Conservation (phyloP, 2,888 invertebrate species). For the Dyspetes luteomarginatus region DNA sequence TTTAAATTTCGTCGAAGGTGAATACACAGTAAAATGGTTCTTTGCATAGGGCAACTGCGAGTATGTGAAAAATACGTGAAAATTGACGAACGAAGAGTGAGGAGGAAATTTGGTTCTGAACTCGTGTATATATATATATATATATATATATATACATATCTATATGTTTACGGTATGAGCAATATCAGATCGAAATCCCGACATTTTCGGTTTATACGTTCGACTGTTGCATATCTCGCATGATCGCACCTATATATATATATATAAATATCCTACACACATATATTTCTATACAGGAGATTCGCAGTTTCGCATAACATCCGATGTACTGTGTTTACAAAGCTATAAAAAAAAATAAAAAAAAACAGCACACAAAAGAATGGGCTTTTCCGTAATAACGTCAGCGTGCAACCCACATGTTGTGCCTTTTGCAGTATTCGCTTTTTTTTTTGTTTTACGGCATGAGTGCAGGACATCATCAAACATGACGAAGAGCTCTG, state of each 20-base stretch:
- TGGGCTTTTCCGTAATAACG: slow-evolving; percentile 19
- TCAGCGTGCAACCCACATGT: neutral
- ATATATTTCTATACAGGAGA: slow-evolving; percentile 2
- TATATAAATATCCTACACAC: neutral
- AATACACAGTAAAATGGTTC: too few species aligned
- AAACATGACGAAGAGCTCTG: slow-evolving; percentile 22
- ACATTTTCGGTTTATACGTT: slow-evolving; percentile 69
- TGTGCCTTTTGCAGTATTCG: slow-evolving; percentile 17
- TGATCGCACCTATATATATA: slow-evolving; percentile 17
- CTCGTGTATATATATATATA: neutral
- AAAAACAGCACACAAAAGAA: neutral
- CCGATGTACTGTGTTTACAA: slow-evolving; percentile 70
- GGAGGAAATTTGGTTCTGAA: slow-evolving; percentile 49
- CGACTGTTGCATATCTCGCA: slow-evolving; percentile 39
- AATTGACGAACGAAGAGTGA: slow-evolving; percentile 57
- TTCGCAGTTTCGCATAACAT: slow-evolving; percentile 51
- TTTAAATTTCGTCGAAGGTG: neutral
- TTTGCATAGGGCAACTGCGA: too few species aligned
- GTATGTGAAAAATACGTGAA: slow-evolving; percentile 24
- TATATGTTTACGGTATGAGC: slow-evolving; percentile 59
- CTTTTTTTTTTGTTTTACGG: slow-evolving; percentile 39
- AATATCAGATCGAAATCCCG: slow-evolving; percentile 67
- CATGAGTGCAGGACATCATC: slow-evolving; percentile 41
- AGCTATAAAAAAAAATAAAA: slow-evolving; percentile 67
- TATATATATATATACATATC: slow-evolving; percentile 34